Conservation (phyloP, 2,888 invertebrate species). For the Leucozona laternaria region DNA sequence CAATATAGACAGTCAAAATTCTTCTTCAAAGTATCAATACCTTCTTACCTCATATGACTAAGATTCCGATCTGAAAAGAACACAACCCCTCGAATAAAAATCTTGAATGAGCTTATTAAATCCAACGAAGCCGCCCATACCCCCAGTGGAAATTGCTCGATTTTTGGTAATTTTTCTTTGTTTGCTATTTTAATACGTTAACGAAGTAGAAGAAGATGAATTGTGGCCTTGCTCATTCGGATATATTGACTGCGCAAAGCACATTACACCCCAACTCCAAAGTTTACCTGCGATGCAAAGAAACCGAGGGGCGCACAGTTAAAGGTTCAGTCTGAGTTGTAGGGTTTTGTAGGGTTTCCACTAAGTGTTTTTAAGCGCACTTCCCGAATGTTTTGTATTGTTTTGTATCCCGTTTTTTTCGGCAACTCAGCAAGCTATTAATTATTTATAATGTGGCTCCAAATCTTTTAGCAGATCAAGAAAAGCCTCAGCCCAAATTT, state of each 20-base stretch:
- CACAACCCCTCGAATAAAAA: constrained; percentile 61
- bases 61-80: constrained; percentile 56
- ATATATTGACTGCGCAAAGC: constrained; percentile 51
- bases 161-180: constrained; percentile 76
- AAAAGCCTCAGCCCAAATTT: too few relatives aligned
- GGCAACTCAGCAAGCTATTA: too few relatives aligned
- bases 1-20: constrained; percentile 18
- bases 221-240: constrained; percentile 50
- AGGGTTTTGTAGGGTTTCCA: too few relatives aligned
- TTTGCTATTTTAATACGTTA: constrained; percentile 75
- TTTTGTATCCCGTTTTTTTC: too few relatives aligned
- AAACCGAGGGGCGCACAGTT: constrained; percentile 5
- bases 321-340: background rate
- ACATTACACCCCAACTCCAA: constrained; percentile 4
- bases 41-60: constrained; percentile 29
- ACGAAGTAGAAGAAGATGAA: constrained; percentile 75
- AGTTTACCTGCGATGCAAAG: constrained; percentile 45
- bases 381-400: too few relatives aligned
- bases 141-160: constrained; percentile 69
- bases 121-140: constrained; percentile 37
- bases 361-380: too few relatives aligned
- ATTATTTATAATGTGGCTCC: too few relatives aligned
- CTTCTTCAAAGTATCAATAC: constrained; percentile 68
- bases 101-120: constrained; percentile 69
- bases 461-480: too few relatives aligned